Base-by-base conservation (phyloP, 2,888 invertebrate species). In the Sphinx pinastri region DNA sequence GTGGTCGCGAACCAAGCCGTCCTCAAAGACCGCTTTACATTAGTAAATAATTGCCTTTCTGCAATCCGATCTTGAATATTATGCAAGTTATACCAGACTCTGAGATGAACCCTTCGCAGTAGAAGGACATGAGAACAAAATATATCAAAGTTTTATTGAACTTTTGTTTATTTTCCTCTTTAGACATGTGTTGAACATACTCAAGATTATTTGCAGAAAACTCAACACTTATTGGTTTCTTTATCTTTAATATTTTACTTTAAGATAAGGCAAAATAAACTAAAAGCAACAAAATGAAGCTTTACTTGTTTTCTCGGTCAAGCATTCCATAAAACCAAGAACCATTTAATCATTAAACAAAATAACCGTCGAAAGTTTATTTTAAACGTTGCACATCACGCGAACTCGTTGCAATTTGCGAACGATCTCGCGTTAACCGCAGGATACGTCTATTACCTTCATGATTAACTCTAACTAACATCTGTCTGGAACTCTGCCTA, bases 31-130 rank as follows among this genome's bases (percentile, higher is more conserved):
- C 59, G 59, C 55, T n/a, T 68, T 67, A 70, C 54, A 57, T 80
- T 79, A 76, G 75, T 80, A 80, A 84, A 82, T 87, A 88, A 88
- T 86, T 83, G 85, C 81, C 86, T 87, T 87, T 88, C 89, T 88
- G 88, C 82, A 79, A 79, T 76, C 73, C 75, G 79, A 82, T 83
- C 82, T 81, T 76, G 73, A 82, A 85, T 85, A 86, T 80, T 81
- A 87, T 80, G 87, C 88, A 86, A 87, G 87, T 81, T 81, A 81
- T 73, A n/a, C 52, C 25, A 13, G 19, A 11, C n/a, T 68, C 51
- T 11, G 13, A 63, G 19, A 63, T 49, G 16, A 49, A 6, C 13
- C 63, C 19, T 63, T 16, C 5, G 16, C 13, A 47, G 11, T 19
- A 47, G 10, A 8, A 14, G 11, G 19, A 55, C 45, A 47, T 45